Percentiles rank a stretch among this genome's conserved stretches.
Evolutionary conservation across 1,140 invertebrate genomes (phyloP).

Genomic region (Solen grandis): DNA sequence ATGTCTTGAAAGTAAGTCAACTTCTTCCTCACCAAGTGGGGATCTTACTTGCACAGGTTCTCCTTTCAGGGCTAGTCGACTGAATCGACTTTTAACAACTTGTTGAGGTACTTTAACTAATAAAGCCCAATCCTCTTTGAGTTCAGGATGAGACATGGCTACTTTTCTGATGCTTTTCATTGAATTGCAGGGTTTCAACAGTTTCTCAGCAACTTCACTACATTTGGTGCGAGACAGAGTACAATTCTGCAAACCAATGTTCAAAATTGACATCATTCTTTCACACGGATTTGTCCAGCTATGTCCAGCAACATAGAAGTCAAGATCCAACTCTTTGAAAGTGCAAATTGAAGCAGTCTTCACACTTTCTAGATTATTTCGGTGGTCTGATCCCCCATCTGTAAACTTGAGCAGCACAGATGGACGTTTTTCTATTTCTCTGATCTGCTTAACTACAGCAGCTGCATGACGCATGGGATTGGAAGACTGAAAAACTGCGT

Average conservation of each 20-base stretch:
- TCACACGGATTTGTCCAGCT: conserved; percentile 58
- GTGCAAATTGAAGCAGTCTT: conserved; percentile 49
- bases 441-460: neutral
- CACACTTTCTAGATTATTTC: conserved; percentile 46
- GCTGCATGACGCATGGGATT: conserved; percentile 55
- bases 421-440: conserved; percentile 13
- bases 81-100: neutral
- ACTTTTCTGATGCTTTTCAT: neutral
- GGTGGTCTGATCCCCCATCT: conserved; percentile 51
- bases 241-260: conserved; percentile 35
- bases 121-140: neutral
- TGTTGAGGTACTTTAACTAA: neutral
- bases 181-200: neutral
- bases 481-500: conserved; percentile 55
- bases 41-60: neutral
- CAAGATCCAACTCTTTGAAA: conserved; percentile 45
- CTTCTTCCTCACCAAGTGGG: neutral
- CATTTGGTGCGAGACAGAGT: neutral
- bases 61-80: neutral
- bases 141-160: neutral
- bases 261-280: conserved; percentile 60
- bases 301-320: conserved; percentile 55
- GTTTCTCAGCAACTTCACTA: neutral
- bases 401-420: conserved; percentile 46
- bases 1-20: neutral